A percentile compares a stretch with the other conserved stretches of the same genome.
Conservation (phyloP, 1,140 invertebrate species). For the Propsilocerus akamusi region DNA sequence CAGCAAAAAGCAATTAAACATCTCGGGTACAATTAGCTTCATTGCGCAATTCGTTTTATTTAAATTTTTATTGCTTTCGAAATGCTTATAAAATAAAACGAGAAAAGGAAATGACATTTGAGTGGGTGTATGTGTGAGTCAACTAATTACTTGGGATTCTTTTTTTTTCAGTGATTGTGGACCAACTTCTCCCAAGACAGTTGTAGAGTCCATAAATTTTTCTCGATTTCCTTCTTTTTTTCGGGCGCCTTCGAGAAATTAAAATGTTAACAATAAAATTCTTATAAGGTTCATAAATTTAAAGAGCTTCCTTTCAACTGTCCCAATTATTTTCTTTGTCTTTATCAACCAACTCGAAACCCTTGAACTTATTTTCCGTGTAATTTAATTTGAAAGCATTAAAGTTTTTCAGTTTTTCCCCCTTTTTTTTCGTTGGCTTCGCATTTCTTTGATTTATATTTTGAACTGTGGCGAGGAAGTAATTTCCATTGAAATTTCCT, state of each 20-base stretch:
- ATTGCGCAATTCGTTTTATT: not conserved
- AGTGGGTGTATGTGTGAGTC: not conserved
- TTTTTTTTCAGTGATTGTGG: not conserved
- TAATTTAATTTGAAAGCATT: too few species aligned
- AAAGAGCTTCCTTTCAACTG: not conserved
- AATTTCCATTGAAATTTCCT: not conserved
- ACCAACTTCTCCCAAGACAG: not conserved
- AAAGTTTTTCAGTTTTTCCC: not conserved
- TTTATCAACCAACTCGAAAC: too few species aligned
- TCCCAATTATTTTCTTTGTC: too few species aligned
- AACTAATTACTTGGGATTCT: not conserved
- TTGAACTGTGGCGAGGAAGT: not conserved
- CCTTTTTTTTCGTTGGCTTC: not conserved
- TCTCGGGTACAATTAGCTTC: not conserved
- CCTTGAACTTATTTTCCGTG: too few species aligned
- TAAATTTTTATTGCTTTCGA: not conserved
- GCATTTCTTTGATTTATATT: not conserved
- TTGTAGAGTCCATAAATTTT: not conserved
- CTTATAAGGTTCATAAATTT: constrained; percentile 1
- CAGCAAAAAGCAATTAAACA: not conserved
- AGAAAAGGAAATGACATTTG: not conserved
- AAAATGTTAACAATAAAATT: constrained; percentile 3
- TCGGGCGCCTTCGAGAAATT: too few species aligned
- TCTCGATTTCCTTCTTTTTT: not conserved
- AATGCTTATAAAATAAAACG: not conserved